Base-by-base conservation (phyloP, 2,888 invertebrate species). In the Blastobasis adustella region DNA sequence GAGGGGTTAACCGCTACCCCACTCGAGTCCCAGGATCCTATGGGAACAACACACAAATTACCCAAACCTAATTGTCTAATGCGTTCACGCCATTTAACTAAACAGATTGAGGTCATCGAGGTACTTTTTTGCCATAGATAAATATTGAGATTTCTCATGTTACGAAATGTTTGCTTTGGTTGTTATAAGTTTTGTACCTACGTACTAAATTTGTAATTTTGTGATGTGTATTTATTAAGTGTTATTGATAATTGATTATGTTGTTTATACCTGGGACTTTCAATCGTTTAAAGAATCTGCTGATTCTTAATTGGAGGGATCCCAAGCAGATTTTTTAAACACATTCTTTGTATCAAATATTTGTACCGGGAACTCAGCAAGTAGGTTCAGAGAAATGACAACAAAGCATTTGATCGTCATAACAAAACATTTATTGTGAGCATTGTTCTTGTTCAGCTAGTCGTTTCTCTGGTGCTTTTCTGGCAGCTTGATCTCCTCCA, bases 41-140 rank as follows among this genome's bases (percentile, higher is more conserved):
- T 87, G 86, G 85, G 86, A 86, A 86, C 78, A 71, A 78, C 81
- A 82, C 82, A 85, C 84, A 84, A 82, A 84, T 83, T 80, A 76
- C 73, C 83, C 78, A 69, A 70, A 78, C 76, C 77, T 73, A 78
- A 83, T 83, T 80, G 79, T 81, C 60, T 78, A 79, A 83, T 79
- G 73, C 75, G 76, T 78, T 78, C 79, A 76, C 77, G 79, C 74
- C 71, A 76, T 82, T 85, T 78, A 77, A 79, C 76, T 74, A 71
- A 79, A 79, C 83, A 82, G 70, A 79, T 78, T 78, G 73, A 58
- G 37, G 51, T 45, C 51, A 51, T 42, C 10, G 9, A 40, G 10
- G 42, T 7, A 9, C 5, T 42, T 49, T 52, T 52, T 49, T 53
- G n/a, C 37, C 45, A 41, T 36, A 39, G 23, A 37, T 41, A 61